phyloP scores from a whole-genome alignment of 2,888 invertebrate genomes.

The Tetropium fuscum region DNA sequence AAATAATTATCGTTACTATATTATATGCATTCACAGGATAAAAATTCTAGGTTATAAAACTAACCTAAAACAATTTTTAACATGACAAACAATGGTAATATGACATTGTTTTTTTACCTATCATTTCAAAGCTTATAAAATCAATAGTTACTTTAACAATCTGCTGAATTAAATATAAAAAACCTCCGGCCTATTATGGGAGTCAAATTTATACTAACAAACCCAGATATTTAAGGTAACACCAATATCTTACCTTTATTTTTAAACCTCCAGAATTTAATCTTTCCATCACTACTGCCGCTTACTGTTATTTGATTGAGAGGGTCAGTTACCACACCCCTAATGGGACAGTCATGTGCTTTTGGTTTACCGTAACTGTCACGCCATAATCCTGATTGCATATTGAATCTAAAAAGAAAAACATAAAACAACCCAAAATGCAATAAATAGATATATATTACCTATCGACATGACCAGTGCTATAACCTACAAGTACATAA shows the following conservation, averaged over 20 bases:
- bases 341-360: constrained; percentile 78
- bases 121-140: too few relatives aligned
- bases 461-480: constrained; percentile 79
- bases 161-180: too few relatives aligned
- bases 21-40: too few relatives aligned
- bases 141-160: too few relatives aligned
- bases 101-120: background rate
- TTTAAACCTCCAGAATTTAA: constrained; percentile 94
- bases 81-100: background rate
- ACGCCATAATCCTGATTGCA: constrained; percentile 93
- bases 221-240: background rate
- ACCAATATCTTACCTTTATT: constrained; percentile 64
- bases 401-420: constrained; percentile 76
- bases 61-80: constrained; percentile 6
- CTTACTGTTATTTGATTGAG: constrained; percentile 85
- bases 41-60: too few relatives aligned
- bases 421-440: background rate
- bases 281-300: constrained; percentile 79
- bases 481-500: constrained; percentile 91
- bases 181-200: too few relatives aligned
- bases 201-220: too few relatives aligned
- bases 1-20: too few relatives aligned
- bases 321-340: constrained; percentile 86
- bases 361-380: constrained; percentile 76
- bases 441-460: too few relatives aligned